phyloP scores from a whole-genome alignment of 2,888 invertebrate genomes.

The Sphinx pinastri region DNA sequence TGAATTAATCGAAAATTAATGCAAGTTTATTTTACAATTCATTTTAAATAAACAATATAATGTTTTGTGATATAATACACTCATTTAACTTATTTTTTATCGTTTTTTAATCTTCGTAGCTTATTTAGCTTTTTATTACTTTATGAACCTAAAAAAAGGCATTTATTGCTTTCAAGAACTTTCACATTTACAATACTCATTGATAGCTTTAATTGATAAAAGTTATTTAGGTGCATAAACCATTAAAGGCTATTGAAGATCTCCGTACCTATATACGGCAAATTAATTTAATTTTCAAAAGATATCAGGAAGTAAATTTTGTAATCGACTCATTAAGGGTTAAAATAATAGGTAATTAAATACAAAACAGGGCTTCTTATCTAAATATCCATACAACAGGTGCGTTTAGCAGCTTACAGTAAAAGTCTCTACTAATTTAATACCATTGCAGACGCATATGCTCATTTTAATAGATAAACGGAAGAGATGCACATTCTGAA shows the following conservation, averaged over 20 bases:
- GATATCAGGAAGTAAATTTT: conserved; percentile 19
- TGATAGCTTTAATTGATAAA: not conserved
- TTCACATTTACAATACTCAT: not conserved
- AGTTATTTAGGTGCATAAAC: not conserved
- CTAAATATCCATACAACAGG: conserved; percentile 43
- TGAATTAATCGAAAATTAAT: not conserved
- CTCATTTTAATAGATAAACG: conserved; percentile 23
- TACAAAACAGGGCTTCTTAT: conserved; percentile 42
- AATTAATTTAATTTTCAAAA: not conserved
- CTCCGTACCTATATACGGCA: not conserved
- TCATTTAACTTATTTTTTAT: no score
- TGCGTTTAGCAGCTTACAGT: conserved; percentile 38
- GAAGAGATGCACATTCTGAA: conserved; percentile 6
- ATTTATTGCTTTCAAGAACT: no score
- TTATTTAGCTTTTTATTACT: no score
- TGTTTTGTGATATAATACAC: not conserved
- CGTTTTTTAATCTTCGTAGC: no score
- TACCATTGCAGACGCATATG: conserved; percentile 23
- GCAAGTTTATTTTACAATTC: not conserved
- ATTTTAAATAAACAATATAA: not conserved
- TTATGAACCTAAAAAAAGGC: no score
- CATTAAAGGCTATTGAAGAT: not conserved
- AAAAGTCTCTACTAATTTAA: conserved; percentile 44
- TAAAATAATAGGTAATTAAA: conserved; percentile 46
- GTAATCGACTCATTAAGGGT: conserved; percentile 42